Evolutionary conservation across 1,140 invertebrate species (phyloP).

Genomic region (Xylocopa sonorina): DNA sequence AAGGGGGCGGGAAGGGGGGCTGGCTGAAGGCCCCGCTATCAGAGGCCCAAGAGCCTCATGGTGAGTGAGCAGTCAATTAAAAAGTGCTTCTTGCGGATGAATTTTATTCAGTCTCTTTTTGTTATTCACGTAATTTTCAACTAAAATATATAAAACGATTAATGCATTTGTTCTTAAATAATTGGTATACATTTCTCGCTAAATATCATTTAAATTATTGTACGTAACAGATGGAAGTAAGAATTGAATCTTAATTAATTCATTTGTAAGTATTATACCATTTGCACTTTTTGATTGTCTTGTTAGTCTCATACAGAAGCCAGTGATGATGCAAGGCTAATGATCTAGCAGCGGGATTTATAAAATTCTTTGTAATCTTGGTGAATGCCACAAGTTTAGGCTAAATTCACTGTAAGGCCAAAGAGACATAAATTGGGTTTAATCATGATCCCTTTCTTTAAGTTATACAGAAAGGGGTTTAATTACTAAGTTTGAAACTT

Average conservation of each 20-base stretch:
- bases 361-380: conserved; percentile 82
- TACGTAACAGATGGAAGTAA: conserved; percentile 1
- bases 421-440: conserved; percentile 78
- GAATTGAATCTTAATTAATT: conserved; percentile 49
- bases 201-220: background rate
- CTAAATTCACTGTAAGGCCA: conserved; percentile 81
- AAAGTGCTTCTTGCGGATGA: conserved; percentile 73
- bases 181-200: background rate
- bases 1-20: conserved; percentile 82
- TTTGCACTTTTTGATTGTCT: conserved; percentile 59
- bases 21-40: conserved; percentile 81
- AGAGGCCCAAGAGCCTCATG: conserved; percentile 83
- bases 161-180: background rate
- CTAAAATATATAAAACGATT: background rate
- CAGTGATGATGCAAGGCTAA: conserved; percentile 80
- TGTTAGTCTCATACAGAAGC: conserved; percentile 69
- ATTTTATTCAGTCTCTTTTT: conserved; percentile 46
- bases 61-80: conserved; percentile 79
- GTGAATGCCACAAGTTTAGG: conserved; percentile 73
- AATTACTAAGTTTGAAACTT: conserved; percentile 44
- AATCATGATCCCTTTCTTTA: conserved; percentile 54
- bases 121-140: background rate
- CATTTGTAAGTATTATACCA: conserved; percentile 53
- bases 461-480: conserved; percentile 57
- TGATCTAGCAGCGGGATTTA: conserved; percentile 74